A percentile compares a stretch with the other conserved stretches of the same genome.
phyloP scores from a whole-genome alignment of 1,140 invertebrate genomes.

The Drosophila ambigua region DNA sequence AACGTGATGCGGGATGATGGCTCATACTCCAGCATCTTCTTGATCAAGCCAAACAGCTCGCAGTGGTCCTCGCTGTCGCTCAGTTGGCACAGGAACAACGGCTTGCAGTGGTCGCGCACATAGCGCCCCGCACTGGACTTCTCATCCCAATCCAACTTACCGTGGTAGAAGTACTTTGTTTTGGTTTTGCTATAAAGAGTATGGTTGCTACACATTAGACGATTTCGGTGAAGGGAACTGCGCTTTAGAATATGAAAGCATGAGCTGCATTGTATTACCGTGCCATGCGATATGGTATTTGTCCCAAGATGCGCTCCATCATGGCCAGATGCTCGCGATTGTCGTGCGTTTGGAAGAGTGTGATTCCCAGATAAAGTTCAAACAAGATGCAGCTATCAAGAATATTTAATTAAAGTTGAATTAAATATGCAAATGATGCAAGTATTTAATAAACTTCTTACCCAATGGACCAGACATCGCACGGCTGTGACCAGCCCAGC shows the following conservation, averaged over 20 bases:
- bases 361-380: constrained; percentile 99
- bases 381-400: constrained; percentile 96
- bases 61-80: constrained; percentile 95
- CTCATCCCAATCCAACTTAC: constrained; percentile 97
- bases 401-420: not conserved
- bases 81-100: constrained; percentile 96
- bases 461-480: constrained; percentile 99
- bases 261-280: constrained; percentile 84
- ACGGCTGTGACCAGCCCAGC: constrained; percentile 99
- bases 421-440: not conserved
- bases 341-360: constrained; percentile 99
- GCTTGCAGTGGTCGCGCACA: constrained; percentile 99
- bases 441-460: constrained; percentile 21
- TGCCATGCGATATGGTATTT: constrained; percentile 93
- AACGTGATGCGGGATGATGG: constrained; percentile 95
- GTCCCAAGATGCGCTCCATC: constrained; percentile 96
- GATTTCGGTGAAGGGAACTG: constrained; percentile 80
- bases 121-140: constrained; percentile 97
- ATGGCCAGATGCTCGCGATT: constrained; percentile 99
- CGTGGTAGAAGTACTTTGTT: constrained; percentile 98
- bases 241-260: constrained; percentile 64
- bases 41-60: constrained; percentile 96
- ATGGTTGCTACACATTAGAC: constrained; percentile 83
- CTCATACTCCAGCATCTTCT: constrained; percentile 98
- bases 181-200: constrained; percentile 92